phyloP scores from a whole-genome alignment of 2,797 vertebrate genomes.

The Rousettus madagascariensis region DNA sequence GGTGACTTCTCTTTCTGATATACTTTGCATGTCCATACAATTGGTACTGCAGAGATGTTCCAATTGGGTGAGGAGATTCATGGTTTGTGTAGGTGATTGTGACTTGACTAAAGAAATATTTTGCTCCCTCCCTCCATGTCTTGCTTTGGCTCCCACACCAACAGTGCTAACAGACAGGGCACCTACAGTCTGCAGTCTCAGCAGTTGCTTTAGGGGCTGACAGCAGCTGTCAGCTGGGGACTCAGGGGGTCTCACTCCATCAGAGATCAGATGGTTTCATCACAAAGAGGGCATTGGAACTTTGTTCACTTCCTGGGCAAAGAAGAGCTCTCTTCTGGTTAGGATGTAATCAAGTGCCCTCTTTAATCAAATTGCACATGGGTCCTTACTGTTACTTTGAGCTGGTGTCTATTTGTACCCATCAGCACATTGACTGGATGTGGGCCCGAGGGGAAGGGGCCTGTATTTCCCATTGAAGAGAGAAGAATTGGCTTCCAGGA shows the following conservation, averaged over 20 bases:
- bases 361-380: conserved; percentile 44
- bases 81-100: background rate
- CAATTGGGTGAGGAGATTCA: background rate
- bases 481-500: background rate
- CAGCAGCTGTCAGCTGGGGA: conserved; percentile 68
- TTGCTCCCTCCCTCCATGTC: background rate
- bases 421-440: conserved; percentile 1
- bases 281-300: conserved; percentile 37
- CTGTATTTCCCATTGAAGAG: background rate
- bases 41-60: background rate
- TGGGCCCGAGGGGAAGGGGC: background rate
- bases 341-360: conserved; percentile 66
- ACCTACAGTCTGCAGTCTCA: conserved; percentile 44
- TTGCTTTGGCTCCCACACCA: background rate
- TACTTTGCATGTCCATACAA: background rate
- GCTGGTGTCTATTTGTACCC: background rate
- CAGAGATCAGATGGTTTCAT: conserved; percentile 51
- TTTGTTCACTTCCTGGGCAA: conserved; percentile 62
- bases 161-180: background rate
- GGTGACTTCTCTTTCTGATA: background rate
- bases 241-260: background rate
- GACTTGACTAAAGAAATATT: background rate
- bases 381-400: background rate
- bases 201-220: background rate
- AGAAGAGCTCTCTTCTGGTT: conserved; percentile 57